Base-by-base conservation (phyloP, 1,140 invertebrate species). In the Lucilia cuprina region DNA sequence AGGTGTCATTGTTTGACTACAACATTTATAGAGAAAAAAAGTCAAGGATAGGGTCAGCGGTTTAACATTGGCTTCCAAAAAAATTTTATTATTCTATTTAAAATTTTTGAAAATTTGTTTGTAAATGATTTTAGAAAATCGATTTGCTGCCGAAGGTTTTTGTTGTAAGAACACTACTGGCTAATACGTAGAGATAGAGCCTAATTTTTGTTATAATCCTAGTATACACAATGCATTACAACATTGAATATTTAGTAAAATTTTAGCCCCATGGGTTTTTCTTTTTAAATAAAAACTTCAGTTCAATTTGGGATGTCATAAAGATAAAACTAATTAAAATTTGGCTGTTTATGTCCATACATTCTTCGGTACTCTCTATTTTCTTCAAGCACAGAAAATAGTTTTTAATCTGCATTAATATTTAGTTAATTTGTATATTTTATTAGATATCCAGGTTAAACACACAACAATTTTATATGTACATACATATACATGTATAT, bases 241-340 rank as follows among this genome's bases (percentile, higher is more conserved):
- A 55, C 0, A 55, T 14, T 55, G 13, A 10, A 14, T 55, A n/a
- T n/a, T n/a, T n/a, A 55, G 5, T 41, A 55, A 55, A 55, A 5
- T 13, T 14, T 0, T 55, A 14, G 50, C 12, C 50, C 50, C 50
- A 17, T 1, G 50, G 50, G 50, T 55, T 41, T 41, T 41, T 41
- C 13, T 8, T 5, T 55, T 12, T 1, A 17, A 14, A 55, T 55
- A 55, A 55, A 55, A 55, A 55, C 50, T 55, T 55, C 50, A 55
- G 0, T 55, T 55, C 17, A 17, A 55, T 13, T 55, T 55, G 50
- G 17, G 50, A 34, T 77, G 74, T 77, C 74, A 77, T 77, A 77
- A 77, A 77, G 74, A 47, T 41, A 77, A 77, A 77, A 77, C 74
- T 77, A 77, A 77, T 77, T 77, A 77, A 77, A 77, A 55, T 10